Base-by-base conservation (phyloP, 2,797 vertebrate genomes). In the Cichlasoma orientale region DNA sequence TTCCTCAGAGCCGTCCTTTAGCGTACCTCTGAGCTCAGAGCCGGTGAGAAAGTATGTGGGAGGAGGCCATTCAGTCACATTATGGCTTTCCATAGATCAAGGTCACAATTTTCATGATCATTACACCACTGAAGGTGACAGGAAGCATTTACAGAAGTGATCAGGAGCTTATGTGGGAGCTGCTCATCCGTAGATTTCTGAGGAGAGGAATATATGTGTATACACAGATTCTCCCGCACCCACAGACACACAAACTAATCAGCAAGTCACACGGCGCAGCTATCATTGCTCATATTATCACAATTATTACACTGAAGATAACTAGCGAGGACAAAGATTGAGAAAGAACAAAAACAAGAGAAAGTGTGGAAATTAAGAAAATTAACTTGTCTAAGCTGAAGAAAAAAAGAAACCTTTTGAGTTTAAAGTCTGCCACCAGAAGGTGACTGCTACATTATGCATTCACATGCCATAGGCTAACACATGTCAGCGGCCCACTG, bases 71-170 rank as follows among this genome's bases (percentile, higher is more conserved):
- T 89, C 91, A 89, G 87, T 93, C 93, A 92, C 92, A 93, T 95
- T 94, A 95, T 90, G 88, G 92, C 93, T 94, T 92, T 90, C 92
- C 91, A 94, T 94, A 94, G 94, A 94, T 95, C 94, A 95, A 95
- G 94, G 95, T 95, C 93, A 94, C 93, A 93, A 92, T 95, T 94
- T 95, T 94, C 94, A 93, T 94, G 94, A 94, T 94, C 93, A 94
- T 94, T 95, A 94, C 93, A 91, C 88, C 94, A 92, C 88, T 93
- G 95, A 95, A 93, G 94, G 93, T 94, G 94, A 95, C 92, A 92
- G 92, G 93, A 90, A 92, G 94, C 93, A 92, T 94, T 95, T 94
- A 95, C 92, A 90, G 94, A 93, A 94, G 94, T 93, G 94, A 94
- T 94, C 94, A 93, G 93, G 88, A 93, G 94, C 93, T 94, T 91